Percentiles rank a stretch among this genome's conserved stretches.
phyloP scores from a whole-genome alignment of 2,888 invertebrate genomes.

The Calliphora vomitoria region DNA sequence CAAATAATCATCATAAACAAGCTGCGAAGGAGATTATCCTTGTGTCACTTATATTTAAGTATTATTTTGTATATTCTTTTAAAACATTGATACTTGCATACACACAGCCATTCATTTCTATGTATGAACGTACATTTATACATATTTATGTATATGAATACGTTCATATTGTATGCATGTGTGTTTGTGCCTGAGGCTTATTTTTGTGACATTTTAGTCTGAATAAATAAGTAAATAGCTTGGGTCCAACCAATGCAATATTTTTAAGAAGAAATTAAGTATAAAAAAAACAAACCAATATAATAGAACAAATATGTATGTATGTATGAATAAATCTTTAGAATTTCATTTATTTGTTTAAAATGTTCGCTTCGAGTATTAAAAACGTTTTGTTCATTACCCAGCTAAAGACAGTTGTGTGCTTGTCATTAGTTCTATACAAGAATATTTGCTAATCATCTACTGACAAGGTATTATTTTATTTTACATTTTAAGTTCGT shows the following conservation, averaged over 20 bases:
- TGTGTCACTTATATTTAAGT: constrained; percentile 46
- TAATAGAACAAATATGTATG: background rate
- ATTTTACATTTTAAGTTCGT: constrained; percentile 5
- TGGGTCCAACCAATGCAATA: constrained; percentile 4
- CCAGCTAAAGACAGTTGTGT: constrained; percentile 22
- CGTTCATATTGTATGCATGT: background rate
- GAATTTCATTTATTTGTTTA: constrained; percentile 10
- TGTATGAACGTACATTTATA: background rate
- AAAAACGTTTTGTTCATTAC: constrained; percentile 24
- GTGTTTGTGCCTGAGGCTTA: constrained; percentile 27
- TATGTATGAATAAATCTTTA: constrained; percentile 11
- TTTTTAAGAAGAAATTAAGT: constrained; percentile 38
- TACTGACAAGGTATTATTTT: constrained; percentile 37
- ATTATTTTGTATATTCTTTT: background rate
- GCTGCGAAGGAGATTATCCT: constrained; percentile 71
- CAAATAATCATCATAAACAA: constrained; percentile 66
- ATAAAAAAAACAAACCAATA: constrained; percentile 3
- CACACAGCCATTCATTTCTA: background rate
- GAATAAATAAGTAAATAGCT: constrained; percentile 28
- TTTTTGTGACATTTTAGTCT: constrained; percentile 29
- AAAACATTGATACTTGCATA: background rate
- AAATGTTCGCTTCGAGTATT: background rate
- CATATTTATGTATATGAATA: background rate
- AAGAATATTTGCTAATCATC: constrained; percentile 51
- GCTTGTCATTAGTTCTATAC: constrained; percentile 9